Conservation (phyloP, 1,140 invertebrate species). For the Cydia pomonella region DNA sequence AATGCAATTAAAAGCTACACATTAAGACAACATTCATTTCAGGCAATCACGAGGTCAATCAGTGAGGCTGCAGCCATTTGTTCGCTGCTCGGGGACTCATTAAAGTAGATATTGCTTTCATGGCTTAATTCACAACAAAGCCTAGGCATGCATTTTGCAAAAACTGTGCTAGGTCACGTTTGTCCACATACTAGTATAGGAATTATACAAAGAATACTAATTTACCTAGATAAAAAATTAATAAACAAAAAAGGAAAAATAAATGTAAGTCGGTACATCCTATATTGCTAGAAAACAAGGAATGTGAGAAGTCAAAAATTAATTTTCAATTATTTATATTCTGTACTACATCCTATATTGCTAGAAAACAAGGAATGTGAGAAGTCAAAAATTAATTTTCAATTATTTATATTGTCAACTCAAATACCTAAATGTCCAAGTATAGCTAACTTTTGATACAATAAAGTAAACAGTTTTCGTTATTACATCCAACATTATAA, state of each 20-base stretch:
- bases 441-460: too few relatives aligned
- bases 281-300: too few relatives aligned
- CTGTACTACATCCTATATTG: too few relatives aligned
- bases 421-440: too few relatives aligned
- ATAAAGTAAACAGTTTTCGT: background rate
- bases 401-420: too few relatives aligned
- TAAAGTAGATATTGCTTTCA: slow-evolving; percentile 17
- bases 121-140: background rate
- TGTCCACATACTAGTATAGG: background rate
- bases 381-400: too few relatives aligned
- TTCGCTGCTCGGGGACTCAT: slow-evolving; percentile 18
- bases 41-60: slow-evolving; percentile 18
- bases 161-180: background rate
- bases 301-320: too few relatives aligned
- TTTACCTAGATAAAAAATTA: background rate
- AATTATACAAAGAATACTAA: background rate
- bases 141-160: background rate
- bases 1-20: slow-evolving; percentile 26
- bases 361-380: too few relatives aligned
- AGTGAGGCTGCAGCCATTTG: background rate
- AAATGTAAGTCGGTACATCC: too few relatives aligned
- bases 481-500: background rate
- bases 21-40: slow-evolving; percentile 35
- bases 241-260: too few relatives aligned
- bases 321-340: too few relatives aligned